Conservation (phyloP, 2,888 invertebrate genomes). For the Hemaris fuciformis region DNA sequence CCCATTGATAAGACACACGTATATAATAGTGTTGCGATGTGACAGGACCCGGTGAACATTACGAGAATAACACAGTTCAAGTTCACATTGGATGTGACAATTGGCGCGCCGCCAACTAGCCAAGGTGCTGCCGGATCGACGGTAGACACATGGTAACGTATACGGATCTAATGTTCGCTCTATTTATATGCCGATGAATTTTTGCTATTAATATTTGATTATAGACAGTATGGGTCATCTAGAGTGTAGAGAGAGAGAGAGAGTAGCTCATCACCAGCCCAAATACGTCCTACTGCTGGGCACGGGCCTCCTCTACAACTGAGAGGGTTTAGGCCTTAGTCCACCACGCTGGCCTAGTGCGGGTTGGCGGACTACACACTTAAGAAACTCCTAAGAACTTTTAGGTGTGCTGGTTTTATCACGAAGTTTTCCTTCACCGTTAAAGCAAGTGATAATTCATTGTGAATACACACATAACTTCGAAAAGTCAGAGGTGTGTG, state of each 20-base stretch:
- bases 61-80: conserved; percentile 50
- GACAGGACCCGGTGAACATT: conserved; percentile 29
- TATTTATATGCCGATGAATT: neutral
- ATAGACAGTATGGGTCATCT: neutral
- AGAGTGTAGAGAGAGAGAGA: neutral
- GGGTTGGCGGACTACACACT: too few species aligned
- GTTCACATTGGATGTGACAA: conserved; percentile 42
- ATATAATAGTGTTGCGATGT: neutral
- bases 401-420: too few species aligned
- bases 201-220: neutral
- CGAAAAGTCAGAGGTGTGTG: too few species aligned
- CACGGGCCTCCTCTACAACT: too few species aligned
- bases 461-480: too few species aligned
- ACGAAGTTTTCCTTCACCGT: too few species aligned
- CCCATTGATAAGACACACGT: neutral
- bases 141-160: conserved; percentile 17
- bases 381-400: too few species aligned
- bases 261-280: too few species aligned
- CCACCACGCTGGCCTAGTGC: too few species aligned
- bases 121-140: conserved; percentile 26
- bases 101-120: conserved; percentile 38
- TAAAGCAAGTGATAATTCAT: too few species aligned
- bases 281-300: too few species aligned
- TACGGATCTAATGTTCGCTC: neutral
- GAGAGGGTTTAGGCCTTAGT: too few species aligned